Percentiles rank a stretch among this genome's conserved stretches.
Conservation (phyloP, 2,113 vertebrate genomes). For the Microtus richardsoni region DNA sequence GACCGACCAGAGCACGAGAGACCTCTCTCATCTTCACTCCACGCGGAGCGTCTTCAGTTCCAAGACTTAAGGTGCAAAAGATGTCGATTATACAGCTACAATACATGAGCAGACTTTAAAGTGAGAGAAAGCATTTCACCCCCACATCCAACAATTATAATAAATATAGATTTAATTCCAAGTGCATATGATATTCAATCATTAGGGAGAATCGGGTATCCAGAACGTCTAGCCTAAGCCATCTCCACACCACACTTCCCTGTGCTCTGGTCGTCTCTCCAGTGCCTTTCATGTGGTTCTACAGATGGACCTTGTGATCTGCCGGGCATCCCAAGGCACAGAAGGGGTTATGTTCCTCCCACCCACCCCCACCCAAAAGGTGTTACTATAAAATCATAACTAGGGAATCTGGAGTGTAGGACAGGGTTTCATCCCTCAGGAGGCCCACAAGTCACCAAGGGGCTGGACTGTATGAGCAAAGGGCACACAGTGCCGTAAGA, state of each 20-base stretch:
- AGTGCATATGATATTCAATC: constrained; percentile 65
- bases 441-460: constrained; percentile 32
- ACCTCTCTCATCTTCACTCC: not conserved
- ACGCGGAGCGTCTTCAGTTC: constrained; percentile 46
- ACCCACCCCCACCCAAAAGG: not conserved
- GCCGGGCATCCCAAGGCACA: constrained; percentile 76
- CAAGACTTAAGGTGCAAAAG: constrained; percentile 74
- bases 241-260: not conserved
- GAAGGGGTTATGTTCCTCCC: constrained; percentile 61
- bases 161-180: constrained; percentile 75
- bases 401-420: not conserved
- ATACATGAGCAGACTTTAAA: constrained; percentile 51
- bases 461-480: constrained; percentile 56
- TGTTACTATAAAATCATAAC: constrained; percentile 57
- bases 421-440: not conserved
- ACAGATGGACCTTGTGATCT: not conserved
- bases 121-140: constrained; percentile 57
- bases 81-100: constrained; percentile 55
- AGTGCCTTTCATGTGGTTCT: constrained; percentile 27
- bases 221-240: constrained; percentile 37
- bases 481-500: constrained; percentile 56
- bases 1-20: not conserved
- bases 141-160: constrained; percentile 76
- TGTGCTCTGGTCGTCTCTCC: not conserved
- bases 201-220: not conserved